Evolutionary conservation across 2,797 vertebrate genomes (phyloP).

Genomic region (Gambusia yucatana): DNA sequence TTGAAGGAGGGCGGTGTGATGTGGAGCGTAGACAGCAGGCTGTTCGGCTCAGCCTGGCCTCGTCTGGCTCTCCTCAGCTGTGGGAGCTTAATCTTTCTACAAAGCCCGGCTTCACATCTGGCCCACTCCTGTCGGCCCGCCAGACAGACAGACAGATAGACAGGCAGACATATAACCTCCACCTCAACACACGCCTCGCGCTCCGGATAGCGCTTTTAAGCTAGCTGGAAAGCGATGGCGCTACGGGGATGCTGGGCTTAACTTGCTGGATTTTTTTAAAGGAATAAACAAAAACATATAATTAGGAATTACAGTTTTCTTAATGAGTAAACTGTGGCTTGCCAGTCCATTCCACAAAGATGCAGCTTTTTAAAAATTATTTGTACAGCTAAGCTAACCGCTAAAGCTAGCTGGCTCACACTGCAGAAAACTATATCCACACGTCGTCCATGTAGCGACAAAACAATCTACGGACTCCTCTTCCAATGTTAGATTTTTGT

Average conservation of each 20-base stretch:
- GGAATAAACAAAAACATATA: background rate
- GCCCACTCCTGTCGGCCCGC: conserved; percentile 60
- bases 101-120: conserved; percentile 69
- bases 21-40: conserved; percentile 60
- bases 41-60: conserved; percentile 40
- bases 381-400: background rate
- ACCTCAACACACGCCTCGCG: conserved; percentile 23
- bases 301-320: background rate
- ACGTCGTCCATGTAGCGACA: background rate
- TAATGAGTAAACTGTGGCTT: background rate
- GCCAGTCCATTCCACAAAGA: background rate
- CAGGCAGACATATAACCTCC: conserved; percentile 38
- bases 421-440: background rate
- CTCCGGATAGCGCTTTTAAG: conserved; percentile 3
- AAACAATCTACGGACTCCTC: background rate
- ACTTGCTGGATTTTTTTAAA: background rate
- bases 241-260: background rate
- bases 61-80: conserved; percentile 50
- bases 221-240: background rate
- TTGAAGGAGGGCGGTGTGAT: conserved; percentile 42
- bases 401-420: background rate
- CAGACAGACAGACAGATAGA: conserved; percentile 16
- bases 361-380: background rate
- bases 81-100: conserved; percentile 69
- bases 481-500: background rate